Evolutionary conservation across 35 echinoderm and acorn worm genomes (phyloP).

Genomic region (Apostichopus japonicus): DNA sequence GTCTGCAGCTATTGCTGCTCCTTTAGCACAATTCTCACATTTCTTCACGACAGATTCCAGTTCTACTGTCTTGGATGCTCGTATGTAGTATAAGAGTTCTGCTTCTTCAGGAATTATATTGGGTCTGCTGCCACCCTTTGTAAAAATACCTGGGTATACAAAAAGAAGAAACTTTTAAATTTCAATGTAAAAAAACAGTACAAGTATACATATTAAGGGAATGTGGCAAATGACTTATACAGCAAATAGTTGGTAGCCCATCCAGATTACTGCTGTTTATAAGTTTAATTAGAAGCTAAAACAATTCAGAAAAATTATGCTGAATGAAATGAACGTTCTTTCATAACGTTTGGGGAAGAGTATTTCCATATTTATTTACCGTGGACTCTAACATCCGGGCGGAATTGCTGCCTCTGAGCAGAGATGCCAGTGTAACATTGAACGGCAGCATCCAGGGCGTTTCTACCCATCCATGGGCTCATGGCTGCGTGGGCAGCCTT

Average conservation of each 20-base stretch:
- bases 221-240: too few relatives aligned
- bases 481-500: slow-evolving; percentile 75
- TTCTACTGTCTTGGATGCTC: slow-evolving; percentile 62
- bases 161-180: too few relatives aligned
- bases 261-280: too few relatives aligned
- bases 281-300: too few relatives aligned
- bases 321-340: neutral
- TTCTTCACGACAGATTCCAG: slow-evolving; percentile 66
- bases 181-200: too few relatives aligned
- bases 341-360: neutral
- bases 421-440: slow-evolving; percentile 75
- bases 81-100: slow-evolving; percentile 68
- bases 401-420: slow-evolving; percentile 78
- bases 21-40: slow-evolving; percentile 60
- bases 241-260: too few relatives aligned
- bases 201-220: too few relatives aligned
- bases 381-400: slow-evolving; percentile 74
- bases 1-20: slow-evolving; percentile 74
- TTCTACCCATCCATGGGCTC: slow-evolving; percentile 73
- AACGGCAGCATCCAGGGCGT: slow-evolving; percentile 85
- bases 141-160: slow-evolving; percentile 52
- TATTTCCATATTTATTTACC: slow-evolving; percentile 45
- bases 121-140: slow-evolving; percentile 66
- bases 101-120: slow-evolving; percentile 87
- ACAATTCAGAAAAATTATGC: too few relatives aligned